Conservation (phyloP, 2,888 invertebrate genomes). For the Eutolmus rufibarbis region DNA sequence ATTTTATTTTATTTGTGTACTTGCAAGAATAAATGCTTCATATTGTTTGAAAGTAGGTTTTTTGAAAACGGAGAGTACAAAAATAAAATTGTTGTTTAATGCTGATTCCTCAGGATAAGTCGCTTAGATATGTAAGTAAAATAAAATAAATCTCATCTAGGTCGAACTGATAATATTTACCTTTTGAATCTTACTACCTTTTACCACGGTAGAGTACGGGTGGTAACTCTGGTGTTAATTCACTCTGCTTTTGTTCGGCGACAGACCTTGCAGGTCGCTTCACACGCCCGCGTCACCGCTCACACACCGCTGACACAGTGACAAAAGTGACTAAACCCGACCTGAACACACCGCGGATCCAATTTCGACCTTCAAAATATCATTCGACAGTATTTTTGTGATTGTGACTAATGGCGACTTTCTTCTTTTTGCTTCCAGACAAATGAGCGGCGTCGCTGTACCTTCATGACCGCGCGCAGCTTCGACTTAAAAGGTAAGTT, state of each 20-base stretch:
- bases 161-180: no score
- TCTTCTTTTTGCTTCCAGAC: conserved; percentile 17
- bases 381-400: neutral
- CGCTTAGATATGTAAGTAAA: no score
- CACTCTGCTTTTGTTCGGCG: neutral
- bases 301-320: neutral
- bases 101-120: no score
- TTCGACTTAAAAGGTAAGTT: conserved; percentile 13
- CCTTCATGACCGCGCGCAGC: conserved; percentile 7
- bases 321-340: neutral
- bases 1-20: no score
- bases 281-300: neutral
- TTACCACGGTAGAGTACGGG: no score
- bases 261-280: neutral
- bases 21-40: no score
- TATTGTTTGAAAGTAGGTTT: no score
- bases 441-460: conserved; percentile 10
- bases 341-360: neutral
- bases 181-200: no score
- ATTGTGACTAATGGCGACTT: neutral
- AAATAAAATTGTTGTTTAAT: no score
- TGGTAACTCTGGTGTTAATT: no score
- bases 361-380: conserved; percentile 14
- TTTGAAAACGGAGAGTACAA: no score
- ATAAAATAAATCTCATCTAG: no score